Conservation (phyloP, 2,888 invertebrate genomes). For the Malacosoma neustria region DNA sequence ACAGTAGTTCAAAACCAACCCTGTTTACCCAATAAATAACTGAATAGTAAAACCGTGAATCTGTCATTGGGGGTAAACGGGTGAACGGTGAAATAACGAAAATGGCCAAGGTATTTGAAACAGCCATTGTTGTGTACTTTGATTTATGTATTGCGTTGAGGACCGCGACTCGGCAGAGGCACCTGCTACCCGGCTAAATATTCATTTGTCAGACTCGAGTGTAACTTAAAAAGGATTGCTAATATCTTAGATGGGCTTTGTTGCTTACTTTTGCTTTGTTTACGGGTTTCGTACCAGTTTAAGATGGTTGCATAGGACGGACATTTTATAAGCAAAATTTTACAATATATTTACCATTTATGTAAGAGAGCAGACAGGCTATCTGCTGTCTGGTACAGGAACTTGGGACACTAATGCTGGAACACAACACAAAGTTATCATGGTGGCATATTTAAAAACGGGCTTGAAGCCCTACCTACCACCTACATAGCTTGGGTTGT, state of each 20-base stretch:
- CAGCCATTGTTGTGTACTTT: conserved; percentile 19
- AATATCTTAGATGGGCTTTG: conserved; percentile 54
- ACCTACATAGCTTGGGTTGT: too few species aligned
- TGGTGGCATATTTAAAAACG: too few species aligned
- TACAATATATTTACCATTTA: too few species aligned
- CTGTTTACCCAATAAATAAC: neutral
- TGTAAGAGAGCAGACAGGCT: too few species aligned
- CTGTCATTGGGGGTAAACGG: neutral
- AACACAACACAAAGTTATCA: too few species aligned
- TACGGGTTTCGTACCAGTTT: conserved; percentile 5
- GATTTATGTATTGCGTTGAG: conserved; percentile 44
- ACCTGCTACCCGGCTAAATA: conserved; percentile 59
- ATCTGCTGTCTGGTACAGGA: too few species aligned
- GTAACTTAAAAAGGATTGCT: conserved; percentile 65
- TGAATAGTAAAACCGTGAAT: neutral
- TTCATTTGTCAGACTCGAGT: conserved; percentile 63
- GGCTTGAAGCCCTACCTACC: too few species aligned
- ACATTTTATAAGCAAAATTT: too few species aligned
- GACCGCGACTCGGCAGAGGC: conserved; percentile 14
- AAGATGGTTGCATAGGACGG: neutral
- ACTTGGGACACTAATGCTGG: too few species aligned
- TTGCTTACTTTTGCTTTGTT: conserved; percentile 11
- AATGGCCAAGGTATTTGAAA: conserved; percentile 1
- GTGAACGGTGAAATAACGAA: conserved; percentile 3
- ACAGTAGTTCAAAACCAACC: neutral